A percentile compares a stretch with the other conserved stretches of the same genome.
These are phyloP conservation scores for Intellagama lesueurii DNA, from an alignment of 2,797 vertebrate species.

Conservation along the genomic window DNA sequence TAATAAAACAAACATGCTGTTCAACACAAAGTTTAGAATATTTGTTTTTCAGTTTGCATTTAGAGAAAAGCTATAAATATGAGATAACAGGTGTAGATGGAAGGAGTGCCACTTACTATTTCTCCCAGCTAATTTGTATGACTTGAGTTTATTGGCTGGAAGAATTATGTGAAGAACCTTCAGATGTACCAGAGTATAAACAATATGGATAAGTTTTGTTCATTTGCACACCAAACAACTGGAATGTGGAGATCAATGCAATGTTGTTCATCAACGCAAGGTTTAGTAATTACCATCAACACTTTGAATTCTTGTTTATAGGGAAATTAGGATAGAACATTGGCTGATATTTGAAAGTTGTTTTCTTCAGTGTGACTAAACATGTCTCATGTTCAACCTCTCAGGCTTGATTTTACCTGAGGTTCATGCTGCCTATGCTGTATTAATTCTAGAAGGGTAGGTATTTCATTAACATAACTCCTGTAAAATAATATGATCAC, in stretches of 20 bases:
- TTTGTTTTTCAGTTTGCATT: not conserved
- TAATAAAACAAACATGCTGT: not conserved
- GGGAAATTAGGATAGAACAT: not conserved
- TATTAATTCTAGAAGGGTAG: not conserved
- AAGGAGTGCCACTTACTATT: not conserved
- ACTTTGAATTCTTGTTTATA: not conserved
- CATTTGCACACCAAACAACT: not conserved
- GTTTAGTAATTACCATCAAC: slow-evolving; percentile 38
- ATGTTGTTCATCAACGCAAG: slow-evolving; percentile 44
- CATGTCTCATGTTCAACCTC: slow-evolving; percentile 44
- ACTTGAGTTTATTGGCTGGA: not conserved
- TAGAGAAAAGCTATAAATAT: not conserved
- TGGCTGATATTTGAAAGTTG: slow-evolving; percentile 18
- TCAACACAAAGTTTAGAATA: not conserved
- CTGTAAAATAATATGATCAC: slow-evolving; percentile 28
- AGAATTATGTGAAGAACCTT: not conserved
- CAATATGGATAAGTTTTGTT: not conserved
- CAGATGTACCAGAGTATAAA: not conserved
- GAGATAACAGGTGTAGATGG: not conserved
- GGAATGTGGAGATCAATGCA: slow-evolving; percentile 56
- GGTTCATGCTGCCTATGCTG: not conserved
- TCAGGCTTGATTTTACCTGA: not conserved
- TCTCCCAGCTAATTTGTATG: not conserved
- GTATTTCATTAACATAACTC: slow-evolving; percentile 21
- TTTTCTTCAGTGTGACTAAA: slow-evolving; percentile 4